These are phyloP conservation scores for Dolichopus griseipennis DNA, from an alignment of 2,888 invertebrate genomes.

Conservation along the genomic window DNA sequence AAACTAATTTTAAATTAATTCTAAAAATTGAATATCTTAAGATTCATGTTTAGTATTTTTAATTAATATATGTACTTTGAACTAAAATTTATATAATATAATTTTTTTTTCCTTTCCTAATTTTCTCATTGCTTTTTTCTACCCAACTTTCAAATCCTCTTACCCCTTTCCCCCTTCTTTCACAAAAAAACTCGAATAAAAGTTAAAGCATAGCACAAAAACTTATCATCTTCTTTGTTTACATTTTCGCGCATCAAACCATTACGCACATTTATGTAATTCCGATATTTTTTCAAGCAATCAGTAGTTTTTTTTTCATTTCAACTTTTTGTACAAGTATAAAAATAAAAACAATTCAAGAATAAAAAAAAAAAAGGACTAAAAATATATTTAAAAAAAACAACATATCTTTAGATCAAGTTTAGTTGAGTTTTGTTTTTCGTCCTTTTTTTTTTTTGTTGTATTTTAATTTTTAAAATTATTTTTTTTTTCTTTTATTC, in stretches of 20 bases:
- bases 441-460: background rate
- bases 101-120: too few species aligned
- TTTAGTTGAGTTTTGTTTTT: background rate
- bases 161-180: too few species aligned
- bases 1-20: too few species aligned
- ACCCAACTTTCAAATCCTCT: too few species aligned
- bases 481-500: too few species aligned
- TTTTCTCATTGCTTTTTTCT: too few species aligned
- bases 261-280: conserved; percentile 42
- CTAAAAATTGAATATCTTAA: too few species aligned
- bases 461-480: background rate
- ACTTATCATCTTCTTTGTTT: conserved; percentile 17
- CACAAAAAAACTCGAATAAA: too few species aligned
- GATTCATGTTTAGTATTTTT: too few species aligned
- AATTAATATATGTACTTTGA: too few species aligned
- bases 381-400: background rate
- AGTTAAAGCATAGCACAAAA: background rate
- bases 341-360: background rate
- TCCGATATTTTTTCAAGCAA: conserved; percentile 16
- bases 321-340: background rate
- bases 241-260: conserved; percentile 34
- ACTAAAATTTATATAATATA: too few species aligned
- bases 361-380: background rate
- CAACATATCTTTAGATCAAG: background rate
- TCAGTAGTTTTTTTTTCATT: background rate